These are phyloP conservation scores for Vireo altiloquus DNA, from an alignment of 2,113 vertebrate species.

Conservation along the genomic window DNA sequence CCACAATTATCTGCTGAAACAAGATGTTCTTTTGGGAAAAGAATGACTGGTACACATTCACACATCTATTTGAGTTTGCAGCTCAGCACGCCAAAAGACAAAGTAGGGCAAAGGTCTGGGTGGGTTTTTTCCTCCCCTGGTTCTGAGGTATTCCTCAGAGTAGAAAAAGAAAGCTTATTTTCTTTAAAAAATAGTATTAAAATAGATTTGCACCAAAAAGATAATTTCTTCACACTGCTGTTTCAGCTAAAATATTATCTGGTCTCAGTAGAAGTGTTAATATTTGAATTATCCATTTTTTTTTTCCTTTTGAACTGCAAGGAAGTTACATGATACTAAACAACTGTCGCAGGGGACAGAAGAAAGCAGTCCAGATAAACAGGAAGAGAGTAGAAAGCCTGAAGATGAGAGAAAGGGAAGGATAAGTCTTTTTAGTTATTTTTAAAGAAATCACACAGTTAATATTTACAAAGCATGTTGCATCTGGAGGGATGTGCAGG, in stretches of 20 bases:
- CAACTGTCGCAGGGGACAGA: not conserved
- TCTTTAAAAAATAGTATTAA: not conserved
- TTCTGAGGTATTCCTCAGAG: not conserved
- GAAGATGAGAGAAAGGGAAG: not conserved
- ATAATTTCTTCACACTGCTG: not conserved
- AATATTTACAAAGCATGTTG: not conserved
- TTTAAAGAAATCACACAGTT: not conserved
- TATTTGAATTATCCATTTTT: not conserved
- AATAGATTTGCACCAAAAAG: not conserved
- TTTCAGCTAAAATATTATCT: not conserved
- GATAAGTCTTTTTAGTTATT: not conserved
- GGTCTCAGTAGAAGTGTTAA: not conserved
- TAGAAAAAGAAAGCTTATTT: not conserved
- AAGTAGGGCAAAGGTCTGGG: not conserved
- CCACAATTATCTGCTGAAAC: not conserved
- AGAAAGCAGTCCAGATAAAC: not conserved
- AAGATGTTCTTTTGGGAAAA: not conserved
- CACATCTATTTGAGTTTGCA: not conserved
- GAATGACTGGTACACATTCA: not conserved
- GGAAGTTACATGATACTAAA: not conserved
- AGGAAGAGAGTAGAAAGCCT: not conserved
- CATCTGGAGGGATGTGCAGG: not conserved
- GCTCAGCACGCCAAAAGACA: not conserved
- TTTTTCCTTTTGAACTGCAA: not conserved
- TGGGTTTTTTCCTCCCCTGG: accelerated